Evolutionary conservation across 2,888 invertebrate genomes (phyloP), one percentile per base, ranked within the genome.

Genomic region (Digitonthophagus gazella): DNA sequence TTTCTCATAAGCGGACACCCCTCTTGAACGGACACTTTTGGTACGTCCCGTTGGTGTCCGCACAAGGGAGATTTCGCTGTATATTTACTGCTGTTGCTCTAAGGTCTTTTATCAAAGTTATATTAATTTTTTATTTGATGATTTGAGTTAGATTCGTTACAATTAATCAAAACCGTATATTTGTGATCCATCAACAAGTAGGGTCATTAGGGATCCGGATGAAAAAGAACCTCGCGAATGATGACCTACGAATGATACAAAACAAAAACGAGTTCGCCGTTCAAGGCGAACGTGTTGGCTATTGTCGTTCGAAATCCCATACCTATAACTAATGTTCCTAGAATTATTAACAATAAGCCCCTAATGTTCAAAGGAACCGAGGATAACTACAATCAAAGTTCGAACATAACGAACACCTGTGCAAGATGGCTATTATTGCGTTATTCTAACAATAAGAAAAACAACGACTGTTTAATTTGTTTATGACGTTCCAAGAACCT

Each of bases 331-430:
- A 61, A 61, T 61, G 18, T 61, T 61, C 61, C 19, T 11, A 61
- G 61, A 61, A 61, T 61, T 19, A 61, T 61, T 19, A 18, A 61
- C 61, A 61, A 61, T 61, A 61, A 19, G 18, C n/a, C 20, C 58
- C 20, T 61, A 61, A 61, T 20, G 61, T 18, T 19, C 18, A 18
- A 61, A 18, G 61, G 61, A 19, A n/a, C 61, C 61, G 19, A 16
- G 8, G 61, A 19, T 18, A 18, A 20, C 61, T 20, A 61, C 61
- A 20, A 61, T 61, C 61, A 61, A 19, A 19, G 18, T 61, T 14
- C 19, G n/a, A 61, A 61, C 61, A 61, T 61, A 18, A 58, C 19
- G 58, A 20, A 61, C 61, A 61, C 61, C 61, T 61, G 61, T 61
- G 16, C 18, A 8, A 44, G 6, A 5, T 8, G 20, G n/a, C 61